Base-by-base conservation (phyloP, 2,888 invertebrate genomes). In the Tromatobia lineatoria region DNA sequence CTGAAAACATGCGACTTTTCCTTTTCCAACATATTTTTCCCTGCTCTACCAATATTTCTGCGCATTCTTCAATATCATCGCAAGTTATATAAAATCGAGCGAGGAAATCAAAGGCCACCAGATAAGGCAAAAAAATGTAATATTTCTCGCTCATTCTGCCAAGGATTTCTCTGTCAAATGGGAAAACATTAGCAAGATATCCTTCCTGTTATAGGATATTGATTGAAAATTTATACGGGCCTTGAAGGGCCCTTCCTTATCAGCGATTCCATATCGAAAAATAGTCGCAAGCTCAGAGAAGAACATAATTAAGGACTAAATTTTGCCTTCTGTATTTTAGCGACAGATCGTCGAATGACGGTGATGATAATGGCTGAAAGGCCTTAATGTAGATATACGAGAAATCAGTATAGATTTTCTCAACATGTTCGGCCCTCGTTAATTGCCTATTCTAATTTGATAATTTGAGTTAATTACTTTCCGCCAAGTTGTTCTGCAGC, bases 381-480 rank as follows among this genome's bases (percentile, higher is more conserved):
- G 29, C 45, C 50, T 42, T 18, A 34, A 20, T 20, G 20, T 52
- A 20, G 20, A 10, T 52, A 52, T 50, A 73, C 75, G 38, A 52
- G 52, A 52, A 78, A 80, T 69, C 79, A 23, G 38, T 69, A 52
- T 59, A 71, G 73, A 83, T 83, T 80, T 77, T 73, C 80, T 59
- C 79, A 38, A 77, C 73, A 73, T 38, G 52, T 77, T 69, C 83
- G 52, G 20, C 50, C 42, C 78, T 66, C 84, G 70, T 76, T 80
- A 71, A 87, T 87, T 77, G 85, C 78, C 76, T 78, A 83, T 87
- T 87, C 83, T n/a, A n/a, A n/a, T n/a, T n/a, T n/a, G n/a, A n/a
- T 86, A 89, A 89, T 90, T 88, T 88, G 84, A 73, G 82, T 83
- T 89, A 91, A 91, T 91, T 90, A 89, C 88, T 88, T 89, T 87